A percentile compares a stretch with the other conserved stretches of the same genome.
These are phyloP conservation scores for Maconellicoccus hirsutus DNA, from an alignment of 1,140 invertebrate species.

Conservation along the genomic window DNA sequence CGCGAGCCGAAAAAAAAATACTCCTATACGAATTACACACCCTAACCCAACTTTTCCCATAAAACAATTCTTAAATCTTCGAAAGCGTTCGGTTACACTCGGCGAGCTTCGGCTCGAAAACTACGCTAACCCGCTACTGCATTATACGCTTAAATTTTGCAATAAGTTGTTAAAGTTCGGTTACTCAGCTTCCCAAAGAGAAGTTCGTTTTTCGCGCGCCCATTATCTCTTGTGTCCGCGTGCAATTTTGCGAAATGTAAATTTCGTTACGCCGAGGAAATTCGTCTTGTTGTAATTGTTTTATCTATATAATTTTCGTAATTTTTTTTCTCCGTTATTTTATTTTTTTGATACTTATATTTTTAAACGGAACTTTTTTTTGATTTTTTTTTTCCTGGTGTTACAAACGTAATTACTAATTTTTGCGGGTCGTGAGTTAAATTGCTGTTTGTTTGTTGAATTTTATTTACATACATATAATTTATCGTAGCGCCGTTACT, in stretches of 20 bases:
- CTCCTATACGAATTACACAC: background rate
- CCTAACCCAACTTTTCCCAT: background rate
- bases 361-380: no score
- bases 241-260: background rate
- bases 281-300: no score
- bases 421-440: no score
- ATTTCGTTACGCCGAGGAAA: background rate
- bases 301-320: no score
- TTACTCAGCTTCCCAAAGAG: background rate
- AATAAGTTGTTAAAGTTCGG: slow-evolving; percentile 5
- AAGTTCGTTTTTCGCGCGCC: background rate
- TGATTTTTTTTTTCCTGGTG: no score
- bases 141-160: background rate
- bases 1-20: background rate
- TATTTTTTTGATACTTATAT: no score
- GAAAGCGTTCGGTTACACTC: background rate
- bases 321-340: no score
- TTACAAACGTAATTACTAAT: no score
- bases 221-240: background rate
- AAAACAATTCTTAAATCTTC: slow-evolving; percentile 1
- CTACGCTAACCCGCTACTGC: background rate
- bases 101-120: background rate
- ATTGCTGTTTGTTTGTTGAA: no score
- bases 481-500: no score
- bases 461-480: no score